Conservation (phyloP, 2,888 invertebrate species). For the Carabus problematicus region DNA sequence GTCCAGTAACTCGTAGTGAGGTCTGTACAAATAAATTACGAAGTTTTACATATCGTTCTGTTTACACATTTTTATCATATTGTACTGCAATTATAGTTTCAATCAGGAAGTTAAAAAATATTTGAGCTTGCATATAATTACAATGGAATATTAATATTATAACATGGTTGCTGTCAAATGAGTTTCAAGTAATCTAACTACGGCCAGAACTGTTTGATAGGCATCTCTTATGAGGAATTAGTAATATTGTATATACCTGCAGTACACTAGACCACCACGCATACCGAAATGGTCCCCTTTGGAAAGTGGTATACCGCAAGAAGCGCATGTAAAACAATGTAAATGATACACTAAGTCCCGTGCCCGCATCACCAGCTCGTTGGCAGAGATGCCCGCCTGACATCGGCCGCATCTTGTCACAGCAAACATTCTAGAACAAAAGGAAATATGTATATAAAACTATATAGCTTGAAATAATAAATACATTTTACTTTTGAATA, state of each 20-base stretch:
- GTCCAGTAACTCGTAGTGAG: conserved; percentile 73
- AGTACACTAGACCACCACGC: conserved; percentile 80
- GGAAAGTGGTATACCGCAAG: conserved; percentile 81
- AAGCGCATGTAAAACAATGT: conserved; percentile 87
- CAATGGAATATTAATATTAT: no score
- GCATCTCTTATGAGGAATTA: background rate
- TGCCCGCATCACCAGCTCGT: conserved; percentile 91
- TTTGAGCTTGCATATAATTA: no score
- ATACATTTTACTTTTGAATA: background rate
- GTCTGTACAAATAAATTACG: conserved; percentile 55
- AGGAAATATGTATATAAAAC: conserved; percentile 22
- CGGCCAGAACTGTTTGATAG: conserved; percentile 4
- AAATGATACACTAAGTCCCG: conserved; percentile 87
- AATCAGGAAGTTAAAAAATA: no score
- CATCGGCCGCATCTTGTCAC: conserved; percentile 87
- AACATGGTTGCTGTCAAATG: no score
- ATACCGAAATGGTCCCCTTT: conserved; percentile 93
- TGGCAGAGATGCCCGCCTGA: conserved; percentile 81
- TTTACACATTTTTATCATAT: background rate
- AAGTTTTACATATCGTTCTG: conserved; percentile 27
- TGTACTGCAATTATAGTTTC: background rate
- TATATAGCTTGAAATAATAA: background rate
- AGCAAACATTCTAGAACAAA: conserved; percentile 78
- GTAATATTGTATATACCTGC: conserved; percentile 53
- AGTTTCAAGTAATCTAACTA: no score